Percentiles rank a stretch among this genome's conserved stretches.
Conservation (phyloP, 1,140 invertebrate genomes). For the Drosophila micromelanica region DNA sequence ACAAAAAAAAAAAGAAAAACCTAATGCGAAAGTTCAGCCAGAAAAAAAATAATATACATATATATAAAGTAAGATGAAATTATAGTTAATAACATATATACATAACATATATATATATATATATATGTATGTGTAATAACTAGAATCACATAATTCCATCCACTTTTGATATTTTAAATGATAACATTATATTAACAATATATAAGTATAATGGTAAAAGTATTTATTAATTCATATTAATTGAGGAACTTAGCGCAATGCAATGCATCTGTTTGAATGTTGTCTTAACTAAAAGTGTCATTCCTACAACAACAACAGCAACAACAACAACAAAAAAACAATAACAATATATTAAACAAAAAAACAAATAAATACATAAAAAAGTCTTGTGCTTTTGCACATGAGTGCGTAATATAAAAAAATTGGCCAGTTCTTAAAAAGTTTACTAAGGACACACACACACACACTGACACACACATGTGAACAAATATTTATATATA, state of each 20-base stretch:
- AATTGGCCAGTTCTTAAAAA: conserved; percentile 24
- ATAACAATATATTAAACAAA: conserved; percentile 4
- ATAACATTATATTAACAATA: conserved; percentile 43
- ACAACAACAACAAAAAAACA: conserved; percentile 20
- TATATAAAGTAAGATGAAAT: conserved; percentile 5
- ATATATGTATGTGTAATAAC: conserved; percentile 71
- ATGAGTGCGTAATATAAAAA: conserved; percentile 13
- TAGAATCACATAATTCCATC: conserved; percentile 83
- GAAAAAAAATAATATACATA: conserved; percentile 31
- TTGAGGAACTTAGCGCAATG: conserved; percentile 33
- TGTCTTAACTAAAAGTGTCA: conserved; percentile 43
- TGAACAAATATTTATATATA: conserved; percentile 61
- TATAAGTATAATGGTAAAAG: conserved; percentile 25
- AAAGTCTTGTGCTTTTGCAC: conserved; percentile 56
- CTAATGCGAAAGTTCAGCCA: conserved; percentile 28
- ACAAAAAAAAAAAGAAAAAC: conserved; percentile 23
- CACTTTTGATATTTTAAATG: conserved; percentile 80
- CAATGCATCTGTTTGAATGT: conserved; percentile 70
- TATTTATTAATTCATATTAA: conserved; percentile 62
- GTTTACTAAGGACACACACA: conserved; percentile 20
- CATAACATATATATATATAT: conserved; percentile 47
- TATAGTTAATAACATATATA: conserved; percentile 24
- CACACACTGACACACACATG: conserved; percentile 20
- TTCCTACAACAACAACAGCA: conserved; percentile 41
- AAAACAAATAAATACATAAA: not conserved